Evolutionary conservation across 2,888 invertebrate species (phyloP).

Genomic region (Pyralis farinalis): DNA sequence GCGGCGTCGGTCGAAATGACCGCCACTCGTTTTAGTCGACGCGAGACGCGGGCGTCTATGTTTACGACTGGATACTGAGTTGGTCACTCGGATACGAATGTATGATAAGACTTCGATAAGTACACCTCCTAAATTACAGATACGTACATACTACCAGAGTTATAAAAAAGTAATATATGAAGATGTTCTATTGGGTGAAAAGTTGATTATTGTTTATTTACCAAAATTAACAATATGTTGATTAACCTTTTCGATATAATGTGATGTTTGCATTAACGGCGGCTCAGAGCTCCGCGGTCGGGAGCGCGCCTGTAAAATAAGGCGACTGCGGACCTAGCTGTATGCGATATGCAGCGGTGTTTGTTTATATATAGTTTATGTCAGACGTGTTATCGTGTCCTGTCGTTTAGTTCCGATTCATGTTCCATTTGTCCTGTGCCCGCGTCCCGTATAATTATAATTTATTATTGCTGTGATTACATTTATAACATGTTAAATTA

Average conservation of each 20-base stretch:
- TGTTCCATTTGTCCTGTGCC: conserved; percentile 61
- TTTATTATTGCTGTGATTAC: conserved; percentile 77
- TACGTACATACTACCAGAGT: conserved; percentile 68
- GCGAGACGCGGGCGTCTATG: conserved; percentile 42
- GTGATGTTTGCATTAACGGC: conserved; percentile 22
- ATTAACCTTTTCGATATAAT: conserved; percentile 53
- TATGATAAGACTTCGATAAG: conserved; percentile 64
- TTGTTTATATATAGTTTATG: conserved; percentile 67
- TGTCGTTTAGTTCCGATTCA: conserved; percentile 59
- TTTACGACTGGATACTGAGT: conserved; percentile 67
- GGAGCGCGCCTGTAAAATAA: neutral
- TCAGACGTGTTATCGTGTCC: conserved; percentile 64
- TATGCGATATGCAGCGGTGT: conserved; percentile 39
- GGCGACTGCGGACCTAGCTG: conserved; percentile 27
- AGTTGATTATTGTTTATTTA: conserved; percentile 71
- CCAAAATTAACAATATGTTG: conserved; percentile 67
- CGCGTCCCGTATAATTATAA: conserved; percentile 63
- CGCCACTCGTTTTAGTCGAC: conserved; percentile 25
- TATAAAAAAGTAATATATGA: conserved; percentile 75
- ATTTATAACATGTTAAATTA: conserved; percentile 68
- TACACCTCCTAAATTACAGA: conserved; percentile 67
- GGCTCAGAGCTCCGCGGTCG: neutral
- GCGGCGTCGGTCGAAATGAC: conserved; percentile 36
- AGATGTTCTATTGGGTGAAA: conserved; percentile 73
- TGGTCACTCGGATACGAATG: conserved; percentile 72